These are phyloP conservation scores for Pimpla rufipes DNA, from an alignment of 2,888 invertebrate genomes.

Conservation along the genomic window DNA sequence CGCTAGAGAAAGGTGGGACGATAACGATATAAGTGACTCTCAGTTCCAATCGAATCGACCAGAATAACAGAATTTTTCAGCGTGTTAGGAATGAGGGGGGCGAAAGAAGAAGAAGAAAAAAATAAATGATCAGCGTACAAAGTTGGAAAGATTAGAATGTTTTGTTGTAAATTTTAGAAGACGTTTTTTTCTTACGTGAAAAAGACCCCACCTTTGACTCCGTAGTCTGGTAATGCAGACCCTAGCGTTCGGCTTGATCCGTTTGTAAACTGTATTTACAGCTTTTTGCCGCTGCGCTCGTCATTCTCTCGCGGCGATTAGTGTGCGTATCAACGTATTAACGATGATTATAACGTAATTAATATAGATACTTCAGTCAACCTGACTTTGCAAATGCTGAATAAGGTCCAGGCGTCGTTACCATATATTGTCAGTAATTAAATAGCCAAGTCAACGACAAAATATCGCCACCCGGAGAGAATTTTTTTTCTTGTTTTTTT, in stretches of 20 bases:
- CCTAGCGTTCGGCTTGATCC: slow-evolving; percentile 8
- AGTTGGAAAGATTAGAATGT: slow-evolving; percentile 63
- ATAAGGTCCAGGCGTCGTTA: slow-evolving; percentile 34
- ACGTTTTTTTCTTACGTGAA: background rate
- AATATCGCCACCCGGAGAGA: slow-evolving; percentile 22
- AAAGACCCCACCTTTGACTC: slow-evolving; percentile 27
- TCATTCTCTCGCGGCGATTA: slow-evolving; percentile 24
- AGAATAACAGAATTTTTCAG: background rate
- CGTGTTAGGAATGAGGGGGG: background rate
- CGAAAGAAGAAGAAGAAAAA: background rate
- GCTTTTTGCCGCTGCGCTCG: slow-evolving; percentile 4
- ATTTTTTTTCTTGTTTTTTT: too few relatives aligned
- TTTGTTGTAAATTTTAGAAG: slow-evolving; percentile 40
- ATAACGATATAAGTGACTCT: background rate
- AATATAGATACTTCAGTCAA: slow-evolving; percentile 57
- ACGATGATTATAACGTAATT: slow-evolving; percentile 25
- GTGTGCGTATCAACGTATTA: slow-evolving; percentile 15
- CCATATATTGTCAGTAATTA: slow-evolving; percentile 36
- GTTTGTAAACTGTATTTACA: slow-evolving; percentile 43
- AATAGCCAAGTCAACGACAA: slow-evolving; percentile 50
- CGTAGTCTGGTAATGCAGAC: slow-evolving; percentile 39
- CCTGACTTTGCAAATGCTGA: slow-evolving; percentile 56
- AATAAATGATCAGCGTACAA: slow-evolving; percentile 47
- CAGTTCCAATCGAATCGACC: background rate
- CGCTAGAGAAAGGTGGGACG: slow-evolving; percentile 36